Evolutionary conservation across 2,888 invertebrate species (phyloP).

Genomic region (Incurvaria masculella): DNA sequence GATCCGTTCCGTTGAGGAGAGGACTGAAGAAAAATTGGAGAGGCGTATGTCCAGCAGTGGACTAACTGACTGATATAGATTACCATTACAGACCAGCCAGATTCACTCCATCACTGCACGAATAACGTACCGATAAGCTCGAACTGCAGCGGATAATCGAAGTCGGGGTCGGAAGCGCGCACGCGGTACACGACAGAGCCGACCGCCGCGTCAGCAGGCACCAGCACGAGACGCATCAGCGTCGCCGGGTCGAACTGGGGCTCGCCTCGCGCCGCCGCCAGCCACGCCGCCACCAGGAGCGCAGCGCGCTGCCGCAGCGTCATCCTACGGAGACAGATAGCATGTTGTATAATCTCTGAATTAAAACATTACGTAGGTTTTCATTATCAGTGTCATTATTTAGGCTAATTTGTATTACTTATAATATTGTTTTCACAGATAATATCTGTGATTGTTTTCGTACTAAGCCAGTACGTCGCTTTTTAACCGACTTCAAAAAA

Average conservation of each 20-base stretch:
- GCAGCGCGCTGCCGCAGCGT: constrained; percentile 38
- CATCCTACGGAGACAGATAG: constrained; percentile 31
- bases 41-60: too few relatives aligned
- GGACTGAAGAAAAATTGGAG: too few relatives aligned
- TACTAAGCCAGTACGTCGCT: background rate
- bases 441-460: background rate
- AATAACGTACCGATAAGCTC: constrained; percentile 62
- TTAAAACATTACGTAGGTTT: too few relatives aligned
- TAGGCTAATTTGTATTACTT: too few relatives aligned
- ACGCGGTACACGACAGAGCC: constrained; percentile 85
- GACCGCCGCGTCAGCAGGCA: constrained; percentile 80
- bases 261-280: constrained; percentile 54
- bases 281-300: constrained; percentile 39
- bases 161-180: constrained; percentile 83
- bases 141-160: constrained; percentile 82
- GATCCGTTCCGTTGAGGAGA: too few relatives aligned
- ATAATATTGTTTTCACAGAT: too few relatives aligned
- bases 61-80: too few relatives aligned
- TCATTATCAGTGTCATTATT: too few relatives aligned
- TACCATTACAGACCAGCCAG: too few relatives aligned
- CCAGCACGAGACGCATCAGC: constrained; percentile 75
- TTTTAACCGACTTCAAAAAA: too few relatives aligned
- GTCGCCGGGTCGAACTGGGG: constrained; percentile 84
- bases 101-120: too few relatives aligned
- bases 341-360: too few relatives aligned